A percentile compares a stretch with the other conserved stretches of the same genome.
phyloP scores from a whole-genome alignment of 2,888 invertebrate genomes.

The Sialis lutaria region DNA sequence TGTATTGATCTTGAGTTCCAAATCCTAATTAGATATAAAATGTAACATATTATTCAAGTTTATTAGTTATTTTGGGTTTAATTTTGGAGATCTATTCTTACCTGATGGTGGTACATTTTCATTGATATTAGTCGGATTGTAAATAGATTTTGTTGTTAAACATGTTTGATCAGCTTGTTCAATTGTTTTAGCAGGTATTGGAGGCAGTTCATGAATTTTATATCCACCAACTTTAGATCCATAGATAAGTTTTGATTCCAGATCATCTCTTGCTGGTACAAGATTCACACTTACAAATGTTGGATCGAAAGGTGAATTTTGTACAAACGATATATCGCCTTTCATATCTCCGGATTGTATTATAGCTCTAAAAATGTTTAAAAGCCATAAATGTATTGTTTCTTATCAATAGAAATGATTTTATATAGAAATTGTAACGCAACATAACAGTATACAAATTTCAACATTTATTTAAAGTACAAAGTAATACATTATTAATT shows the following conservation, averaged over 20 bases:
- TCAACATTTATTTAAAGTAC: no score
- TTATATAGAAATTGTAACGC: no score
- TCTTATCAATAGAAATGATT: no score
- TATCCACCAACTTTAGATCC: constrained; percentile 55
- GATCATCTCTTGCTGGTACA: constrained; percentile 41
- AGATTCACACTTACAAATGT: constrained; percentile 61
- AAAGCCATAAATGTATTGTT: neutral
- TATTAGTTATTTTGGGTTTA: neutral
- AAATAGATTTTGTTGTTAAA: constrained; percentile 51
- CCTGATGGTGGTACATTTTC: constrained; percentile 47
- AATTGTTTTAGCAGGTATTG: constrained; percentile 32
- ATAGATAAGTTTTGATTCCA: constrained; percentile 54
- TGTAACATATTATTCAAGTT: neutral
- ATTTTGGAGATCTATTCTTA: constrained; percentile 12
- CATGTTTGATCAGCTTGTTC: constrained; percentile 35
- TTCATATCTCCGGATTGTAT: constrained; percentile 64
- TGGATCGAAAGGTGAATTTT: constrained; percentile 69
- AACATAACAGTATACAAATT: no score
- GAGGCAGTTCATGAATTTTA: constrained; percentile 53
- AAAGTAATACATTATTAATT: no score
- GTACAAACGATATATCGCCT: constrained; percentile 60
- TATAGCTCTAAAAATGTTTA: constrained; percentile 35
- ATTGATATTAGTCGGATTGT: constrained; percentile 53
- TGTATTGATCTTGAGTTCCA: constrained; percentile 79
- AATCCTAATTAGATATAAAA: constrained; percentile 30